Conservation (phyloP, 1,140 invertebrate genomes). For the Nymphalis io region DNA sequence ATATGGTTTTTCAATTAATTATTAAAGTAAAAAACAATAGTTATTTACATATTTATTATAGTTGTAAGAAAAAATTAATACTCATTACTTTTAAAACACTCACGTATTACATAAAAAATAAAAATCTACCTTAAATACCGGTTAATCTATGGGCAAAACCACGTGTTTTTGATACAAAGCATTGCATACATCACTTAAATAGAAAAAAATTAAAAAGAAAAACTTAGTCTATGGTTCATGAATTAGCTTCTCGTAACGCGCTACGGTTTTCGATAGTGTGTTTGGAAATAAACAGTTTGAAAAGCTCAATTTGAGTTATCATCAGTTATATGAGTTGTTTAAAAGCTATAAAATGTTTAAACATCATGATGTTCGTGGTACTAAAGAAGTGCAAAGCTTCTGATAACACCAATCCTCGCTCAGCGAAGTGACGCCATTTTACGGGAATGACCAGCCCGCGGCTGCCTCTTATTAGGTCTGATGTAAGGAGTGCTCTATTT, state of each 20-base stretch:
- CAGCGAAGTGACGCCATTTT: conserved; percentile 80
- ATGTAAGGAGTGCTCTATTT: conserved; percentile 72
- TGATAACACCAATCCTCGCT: conserved; percentile 76
- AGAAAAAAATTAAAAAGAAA: conserved; percentile 49
- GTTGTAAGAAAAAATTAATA: too few species aligned
- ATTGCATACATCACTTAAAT: conserved; percentile 20
- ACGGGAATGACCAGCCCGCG: conserved; percentile 81
- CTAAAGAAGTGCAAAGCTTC: conserved; percentile 59
- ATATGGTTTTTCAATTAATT: too few species aligned
- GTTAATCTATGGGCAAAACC: conserved; percentile 58
- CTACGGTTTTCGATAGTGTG: conserved; percentile 72
- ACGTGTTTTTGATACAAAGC: conserved; percentile 49
- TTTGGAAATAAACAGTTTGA: conserved; percentile 76
- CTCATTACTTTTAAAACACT: too few species aligned
- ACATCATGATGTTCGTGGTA: conserved; percentile 55
- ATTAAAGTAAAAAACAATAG: too few species aligned
- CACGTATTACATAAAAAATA: not conserved
- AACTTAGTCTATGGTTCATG: conserved; percentile 70
- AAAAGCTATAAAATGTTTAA: conserved; percentile 62
- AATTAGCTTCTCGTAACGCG: conserved; percentile 78
- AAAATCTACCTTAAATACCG: not conserved
- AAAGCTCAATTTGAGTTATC: conserved; percentile 56
- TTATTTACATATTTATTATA: too few species aligned
- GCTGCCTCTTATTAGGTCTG: conserved; percentile 76
- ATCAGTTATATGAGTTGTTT: conserved; percentile 50